Evolutionary conservation across 1,140 invertebrate species (phyloP).

Genomic region (Drosophila prosaltans): DNA sequence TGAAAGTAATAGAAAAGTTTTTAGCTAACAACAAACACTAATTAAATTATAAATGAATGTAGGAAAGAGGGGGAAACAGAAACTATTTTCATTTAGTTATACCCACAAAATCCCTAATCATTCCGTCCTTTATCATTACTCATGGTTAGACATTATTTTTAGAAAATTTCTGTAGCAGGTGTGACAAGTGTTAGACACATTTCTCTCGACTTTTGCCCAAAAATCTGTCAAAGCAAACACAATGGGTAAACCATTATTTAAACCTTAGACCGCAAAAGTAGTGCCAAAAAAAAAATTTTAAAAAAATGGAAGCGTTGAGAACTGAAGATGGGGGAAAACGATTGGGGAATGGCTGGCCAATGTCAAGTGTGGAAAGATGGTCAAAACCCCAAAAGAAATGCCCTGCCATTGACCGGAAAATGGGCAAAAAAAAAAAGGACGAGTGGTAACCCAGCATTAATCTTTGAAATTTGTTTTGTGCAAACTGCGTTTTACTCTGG

Average conservation of each 20-base stretch:
- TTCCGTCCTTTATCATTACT: not conserved
- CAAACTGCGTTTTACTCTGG: conserved; percentile 16
- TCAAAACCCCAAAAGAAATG: conserved; percentile 14
- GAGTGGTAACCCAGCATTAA: conserved; percentile 55
- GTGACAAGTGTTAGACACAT: conserved; percentile 24
- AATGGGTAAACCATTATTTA: conserved; percentile 40
- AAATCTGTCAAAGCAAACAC: conserved; percentile 40
- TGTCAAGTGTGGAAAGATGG: conserved; percentile 57
- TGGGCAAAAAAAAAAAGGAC: conserved; percentile 18
- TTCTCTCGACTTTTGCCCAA: conserved; percentile 30
- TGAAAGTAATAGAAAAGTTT: too few species aligned
- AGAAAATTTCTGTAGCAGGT: not conserved
- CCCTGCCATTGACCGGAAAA: conserved; percentile 50
- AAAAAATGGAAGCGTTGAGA: too few species aligned
- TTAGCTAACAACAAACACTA: too few species aligned
- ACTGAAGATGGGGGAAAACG: conserved; percentile 8
- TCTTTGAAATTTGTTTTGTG: conserved; percentile 74
- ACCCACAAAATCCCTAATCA: too few species aligned
- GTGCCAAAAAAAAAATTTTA: not conserved
- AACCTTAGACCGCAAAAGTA: conserved; percentile 30
- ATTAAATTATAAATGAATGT: too few species aligned
- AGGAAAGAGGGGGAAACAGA: too few species aligned
- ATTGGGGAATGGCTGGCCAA: conserved; percentile 33
- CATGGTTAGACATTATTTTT: not conserved
- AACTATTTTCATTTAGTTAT: too few species aligned